Evolutionary conservation across 2,797 vertebrate genomes (phyloP).

Genomic region (Crocodylus rhombifer): DNA sequence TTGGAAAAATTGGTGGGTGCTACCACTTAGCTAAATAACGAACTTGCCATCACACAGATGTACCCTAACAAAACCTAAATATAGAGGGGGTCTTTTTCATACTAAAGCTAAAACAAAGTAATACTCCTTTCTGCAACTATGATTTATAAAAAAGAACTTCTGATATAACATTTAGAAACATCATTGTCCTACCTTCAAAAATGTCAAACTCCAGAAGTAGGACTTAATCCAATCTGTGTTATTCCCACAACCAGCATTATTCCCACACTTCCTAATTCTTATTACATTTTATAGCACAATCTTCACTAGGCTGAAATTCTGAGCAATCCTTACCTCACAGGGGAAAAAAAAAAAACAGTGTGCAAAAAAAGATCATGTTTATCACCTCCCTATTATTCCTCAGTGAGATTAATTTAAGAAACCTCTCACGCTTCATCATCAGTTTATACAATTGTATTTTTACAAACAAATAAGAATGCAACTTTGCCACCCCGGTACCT

Average conservation of each 20-base stretch:
- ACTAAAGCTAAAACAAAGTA: background rate
- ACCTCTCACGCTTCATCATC: conserved; percentile 39
- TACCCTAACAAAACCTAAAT: background rate
- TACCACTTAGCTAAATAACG: background rate
- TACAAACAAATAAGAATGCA: conserved; percentile 44
- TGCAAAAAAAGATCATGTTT: conserved; percentile 34
- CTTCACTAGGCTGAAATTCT: conserved; percentile 48
- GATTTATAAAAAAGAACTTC: conserved; percentile 21
- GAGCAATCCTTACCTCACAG: conserved; percentile 62
- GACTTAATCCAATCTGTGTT: conserved; percentile 59
- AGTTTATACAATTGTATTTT: conserved; percentile 1
- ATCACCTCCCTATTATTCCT: conserved; percentile 24
- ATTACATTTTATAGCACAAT: background rate
- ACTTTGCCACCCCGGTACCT: conserved; percentile 50
- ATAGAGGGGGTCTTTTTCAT: background rate
- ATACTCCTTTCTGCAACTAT: background rate
- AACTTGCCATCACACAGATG: background rate
- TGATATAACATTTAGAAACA: conserved; percentile 15
- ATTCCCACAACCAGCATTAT: conserved; percentile 38
- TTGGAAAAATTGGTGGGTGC: background rate
- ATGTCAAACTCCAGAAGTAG: background rate
- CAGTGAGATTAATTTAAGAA: conserved; percentile 56
- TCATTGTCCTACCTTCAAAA: conserved; percentile 38
- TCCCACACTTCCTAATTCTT: conserved; percentile 16
- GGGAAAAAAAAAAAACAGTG: background rate